phyloP scores from a whole-genome alignment of 2,888 invertebrate species.

The Lithosia quadra region DNA sequence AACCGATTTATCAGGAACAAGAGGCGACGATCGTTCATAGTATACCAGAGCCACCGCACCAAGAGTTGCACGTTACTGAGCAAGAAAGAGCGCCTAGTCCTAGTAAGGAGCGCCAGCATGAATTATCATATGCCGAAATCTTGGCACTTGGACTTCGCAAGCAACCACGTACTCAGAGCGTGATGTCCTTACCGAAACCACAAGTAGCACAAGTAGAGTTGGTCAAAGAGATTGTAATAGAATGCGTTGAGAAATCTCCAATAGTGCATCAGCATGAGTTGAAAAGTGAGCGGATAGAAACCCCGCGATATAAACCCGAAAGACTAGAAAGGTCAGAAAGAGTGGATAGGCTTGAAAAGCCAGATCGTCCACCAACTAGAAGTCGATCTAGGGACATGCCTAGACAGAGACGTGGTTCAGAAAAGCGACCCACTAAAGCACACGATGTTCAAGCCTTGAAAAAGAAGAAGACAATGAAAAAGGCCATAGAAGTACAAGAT shows the following conservation, averaged over 20 bases:
- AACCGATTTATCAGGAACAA: conserved; percentile 28
- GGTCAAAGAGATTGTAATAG: conserved; percentile 71
- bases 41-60: conserved; percentile 25
- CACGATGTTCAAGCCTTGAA: conserved; percentile 71
- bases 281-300: conserved; percentile 56
- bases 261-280: conserved; percentile 56
- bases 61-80: conserved; percentile 53
- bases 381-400: conserved; percentile 79
- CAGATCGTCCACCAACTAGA: conserved; percentile 64
- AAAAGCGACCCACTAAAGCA: conserved; percentile 73
- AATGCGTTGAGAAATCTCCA: conserved; percentile 65
- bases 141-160: conserved; percentile 88
- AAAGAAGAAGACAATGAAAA: conserved; percentile 75
- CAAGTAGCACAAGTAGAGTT: conserved; percentile 77
- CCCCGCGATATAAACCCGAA: conserved; percentile 42
- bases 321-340: conserved; percentile 61
- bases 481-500: conserved; percentile 78
- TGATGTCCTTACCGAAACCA: conserved; percentile 71
- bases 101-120: conserved; percentile 82
- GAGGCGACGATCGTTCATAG: conserved; percentile 20
- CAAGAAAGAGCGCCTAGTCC: conserved; percentile 66
- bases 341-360: conserved; percentile 58
- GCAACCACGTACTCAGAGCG: conserved; percentile 63
- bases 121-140: conserved; percentile 91
- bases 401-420: conserved; percentile 73